phyloP scores from a whole-genome alignment of 2,113 vertebrate species.

The Oncorhynchus masou region DNA sequence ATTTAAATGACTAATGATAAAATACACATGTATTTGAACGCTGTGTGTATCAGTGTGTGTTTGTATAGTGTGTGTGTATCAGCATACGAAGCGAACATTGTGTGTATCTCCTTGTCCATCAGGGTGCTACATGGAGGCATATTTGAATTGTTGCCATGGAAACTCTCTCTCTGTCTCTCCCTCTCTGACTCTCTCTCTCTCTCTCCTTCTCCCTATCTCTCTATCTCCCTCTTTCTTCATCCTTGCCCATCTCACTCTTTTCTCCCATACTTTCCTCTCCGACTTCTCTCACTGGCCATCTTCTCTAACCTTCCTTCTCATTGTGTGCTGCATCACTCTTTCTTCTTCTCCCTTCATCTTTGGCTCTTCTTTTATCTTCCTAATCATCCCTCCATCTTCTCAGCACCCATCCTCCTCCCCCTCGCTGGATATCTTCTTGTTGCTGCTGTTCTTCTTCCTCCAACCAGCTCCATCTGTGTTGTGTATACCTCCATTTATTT shows the following conservation, averaged over 20 bases:
- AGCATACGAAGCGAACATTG: conserved; percentile 12
- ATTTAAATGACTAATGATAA: too few species aligned
- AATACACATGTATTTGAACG: background rate
- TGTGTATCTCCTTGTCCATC: conserved; percentile 60
- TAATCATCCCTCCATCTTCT: background rate
- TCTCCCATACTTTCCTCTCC: conserved; percentile 6
- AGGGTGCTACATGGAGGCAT: conserved; percentile 58
- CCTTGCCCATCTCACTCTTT: conserved; percentile 1
- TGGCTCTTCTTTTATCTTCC: conserved; percentile 4
- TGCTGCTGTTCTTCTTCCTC: conserved; percentile 59
- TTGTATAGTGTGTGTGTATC: conserved; percentile 14
- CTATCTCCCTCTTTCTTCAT: conserved; percentile 3
- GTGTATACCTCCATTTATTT: conserved; percentile 69
- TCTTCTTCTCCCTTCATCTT: conserved; percentile 27
- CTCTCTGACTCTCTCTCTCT: too few species aligned
- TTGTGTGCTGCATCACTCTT: background rate
- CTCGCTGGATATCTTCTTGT: conserved; percentile 42
- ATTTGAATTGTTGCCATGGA: conserved; percentile 80
- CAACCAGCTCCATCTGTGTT: conserved; percentile 69
- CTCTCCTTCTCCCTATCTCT: conserved; percentile 23
- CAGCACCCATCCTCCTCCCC: conserved; percentile 29
- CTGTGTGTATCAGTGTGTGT: conserved; percentile 4
- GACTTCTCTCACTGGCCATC: background rate
- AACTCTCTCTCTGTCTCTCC: conserved; percentile 40
- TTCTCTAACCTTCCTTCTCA: conserved; percentile 15